phyloP scores from a whole-genome alignment of 1,140 invertebrate genomes.

The Acromyrmex heyeri region DNA sequence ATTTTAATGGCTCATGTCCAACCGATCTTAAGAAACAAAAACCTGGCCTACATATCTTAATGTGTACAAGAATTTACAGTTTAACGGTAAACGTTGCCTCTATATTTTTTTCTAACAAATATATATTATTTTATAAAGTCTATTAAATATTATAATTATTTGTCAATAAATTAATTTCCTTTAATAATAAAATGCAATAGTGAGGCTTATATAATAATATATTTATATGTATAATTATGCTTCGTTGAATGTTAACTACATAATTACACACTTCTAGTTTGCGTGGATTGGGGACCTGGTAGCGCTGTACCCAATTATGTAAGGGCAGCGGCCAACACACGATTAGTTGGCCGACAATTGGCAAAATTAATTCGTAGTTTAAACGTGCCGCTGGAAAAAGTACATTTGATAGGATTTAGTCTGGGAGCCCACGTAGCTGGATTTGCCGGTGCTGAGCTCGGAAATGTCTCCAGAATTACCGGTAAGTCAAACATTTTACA shows the following conservation, averaged over 20 bases:
- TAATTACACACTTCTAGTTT: conserved; percentile 89
- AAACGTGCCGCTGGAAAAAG: conserved; percentile 89
- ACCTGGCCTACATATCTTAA: background rate
- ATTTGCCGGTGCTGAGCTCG: conserved; percentile 95
- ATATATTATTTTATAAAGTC: background rate
- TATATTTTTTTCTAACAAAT: background rate
- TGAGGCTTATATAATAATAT: background rate
- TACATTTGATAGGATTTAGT: conserved; percentile 97
- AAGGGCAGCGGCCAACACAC: conserved; percentile 96
- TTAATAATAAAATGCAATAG: background rate
- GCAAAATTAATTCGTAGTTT: conserved; percentile 89
- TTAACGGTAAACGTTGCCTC: background rate
- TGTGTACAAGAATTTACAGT: background rate
- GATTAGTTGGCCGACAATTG: conserved; percentile 96
- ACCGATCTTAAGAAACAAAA: background rate
- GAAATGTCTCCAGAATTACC: conserved; percentile 94
- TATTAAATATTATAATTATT: background rate
- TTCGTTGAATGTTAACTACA: background rate
- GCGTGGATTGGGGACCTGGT: conserved; percentile 97
- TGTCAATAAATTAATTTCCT: background rate
- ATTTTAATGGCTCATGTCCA: background rate
- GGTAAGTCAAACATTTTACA: conserved; percentile 86
- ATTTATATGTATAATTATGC: background rate
- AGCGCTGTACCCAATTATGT: conserved; percentile 97
- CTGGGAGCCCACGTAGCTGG: conserved; percentile 97